phyloP scores from a whole-genome alignment of 2,113 vertebrate species.

The Sceloporus tristichus region DNA sequence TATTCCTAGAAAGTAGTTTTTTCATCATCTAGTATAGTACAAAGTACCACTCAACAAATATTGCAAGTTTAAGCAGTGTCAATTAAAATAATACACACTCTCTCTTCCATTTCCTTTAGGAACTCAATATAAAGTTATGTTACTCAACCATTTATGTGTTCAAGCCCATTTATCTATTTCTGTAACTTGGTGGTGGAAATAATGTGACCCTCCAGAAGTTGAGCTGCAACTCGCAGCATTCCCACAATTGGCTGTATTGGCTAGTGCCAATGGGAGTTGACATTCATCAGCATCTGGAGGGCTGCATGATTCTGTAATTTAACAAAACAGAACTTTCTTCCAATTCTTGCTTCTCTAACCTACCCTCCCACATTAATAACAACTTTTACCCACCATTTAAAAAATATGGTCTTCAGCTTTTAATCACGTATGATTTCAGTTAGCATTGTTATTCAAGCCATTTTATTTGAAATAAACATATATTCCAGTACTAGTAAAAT shows the following conservation, averaged over 20 bases:
- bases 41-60: not conserved
- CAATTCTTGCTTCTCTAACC: not conserved
- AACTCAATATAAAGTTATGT: no score
- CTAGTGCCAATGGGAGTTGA: no score
- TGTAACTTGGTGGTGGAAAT: no score
- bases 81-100: not conserved
- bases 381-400: not conserved
- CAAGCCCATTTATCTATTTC: no score
- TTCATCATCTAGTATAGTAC: no score
- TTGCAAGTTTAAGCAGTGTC: not conserved
- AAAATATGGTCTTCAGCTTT: not conserved
- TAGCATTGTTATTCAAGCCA: not conserved
- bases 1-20: no score
- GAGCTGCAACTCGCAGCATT: no score
- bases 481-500: not conserved
- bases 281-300: no score
- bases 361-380: not conserved
- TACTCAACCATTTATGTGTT: no score
- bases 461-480: slow-evolving; percentile 18
- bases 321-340: not conserved
- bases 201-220: no score
- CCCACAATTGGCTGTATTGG: no score
- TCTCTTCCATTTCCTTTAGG: no score
- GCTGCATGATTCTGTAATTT: not conserved
- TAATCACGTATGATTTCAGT: not conserved